Evolutionary conservation across 2,888 invertebrate genomes (phyloP), one percentile per base, ranked within the genome.

Genomic region (Diarsia mendica): DNA sequence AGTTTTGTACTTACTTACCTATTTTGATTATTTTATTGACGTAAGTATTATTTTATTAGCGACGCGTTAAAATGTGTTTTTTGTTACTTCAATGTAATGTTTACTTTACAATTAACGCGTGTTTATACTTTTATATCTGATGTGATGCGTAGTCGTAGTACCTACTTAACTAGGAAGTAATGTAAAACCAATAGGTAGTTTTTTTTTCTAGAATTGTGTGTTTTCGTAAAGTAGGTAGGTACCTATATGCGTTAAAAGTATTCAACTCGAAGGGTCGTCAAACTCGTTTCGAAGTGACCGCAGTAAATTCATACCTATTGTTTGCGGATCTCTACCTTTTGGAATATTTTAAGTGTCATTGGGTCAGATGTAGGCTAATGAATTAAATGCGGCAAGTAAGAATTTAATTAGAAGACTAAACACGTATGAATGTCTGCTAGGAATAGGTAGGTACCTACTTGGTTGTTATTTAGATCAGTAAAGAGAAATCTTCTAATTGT

Each of bases 91-190:
- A 33, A 46, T 53, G 46, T 53, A 15, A 63, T 71, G 55, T 84
- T 80, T 69, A 72, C 79, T 55, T 46, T 46, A 20, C 20, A 60
- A 44, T 49, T 49, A 53, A 39, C 39, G 33, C 39, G 28, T 69
- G 66, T 67, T 49, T 61, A 58, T 28, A 18, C 3, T 28, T 28
- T 18, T 18, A 39, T 10, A 61, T 46, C 51, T 68, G 33, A 53
- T 28, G 46, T 67, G 55, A 61, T 82, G 80, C 81, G 84, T 66
- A 81, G 70, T 68, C 81, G 84, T 66, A 81, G 70, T 68, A 64
- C 3, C 5, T 68, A 64, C 3, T 2, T 68, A 18, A 15, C 13
- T 58, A 63, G 20, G 46, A 55, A 79, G 11, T 70, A 18, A 58
- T 10, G 10, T 48, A 67, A 51, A 49, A 39, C 23, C 23, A 18